Evolutionary conservation across 2,113 vertebrate genomes (phyloP), one percentile per base, ranked within the genome.

Genomic region (Spea bombifrons): DNA sequence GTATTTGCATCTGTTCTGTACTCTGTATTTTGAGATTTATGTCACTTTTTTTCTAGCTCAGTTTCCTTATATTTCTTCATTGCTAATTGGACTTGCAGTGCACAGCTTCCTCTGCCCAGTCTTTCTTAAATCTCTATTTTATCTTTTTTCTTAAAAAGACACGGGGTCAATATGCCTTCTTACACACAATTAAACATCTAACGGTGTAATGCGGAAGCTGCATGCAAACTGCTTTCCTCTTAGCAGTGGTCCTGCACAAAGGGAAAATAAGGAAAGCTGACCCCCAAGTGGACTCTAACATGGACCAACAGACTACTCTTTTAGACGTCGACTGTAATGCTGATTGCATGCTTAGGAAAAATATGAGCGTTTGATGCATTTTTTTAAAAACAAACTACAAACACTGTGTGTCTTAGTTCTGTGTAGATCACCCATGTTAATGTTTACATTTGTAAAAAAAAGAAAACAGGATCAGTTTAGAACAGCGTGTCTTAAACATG

Each of bases 341-440:
- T 67, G 77, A 73, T 30, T 80, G 77, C 77, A 80, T 80, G 77
- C 77, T 80, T 80, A 73, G 77, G 77, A 79, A 66, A 66, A 53
- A 15, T 66, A 65, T 53, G 66, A 67, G 71, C 47, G 76, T 79
- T 73, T 79, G 70, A 79, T 79, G 76, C 76, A 69, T 79, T 73
- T 80, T 80, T 49, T 55, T 53, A 16, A 17, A 73, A 80, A 59
- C 46, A 73, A 80, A 59, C 46, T 73, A 64, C 48, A 73, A 80
- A 50, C 71, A 80, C 70, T 80, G 70, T 80, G 50, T 80, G 77
- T 80, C 77, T 80, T 73, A 66, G 77, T 80, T 50, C 64, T 59
- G 64, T 80, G 70, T 48, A 70, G 57, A 79, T 57, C 69, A 73
- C 77, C 49, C 71, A 64, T 73, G 67, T 43, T 68, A 73, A 7